Evolutionary conservation across 2,113 vertebrate genomes (phyloP).

Genomic region (rat (Rattus norvegicus)): GRCr8 NC_086019.1:209765001-209765500

Average conservation of each 20-base stretch:
- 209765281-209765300: background rate
- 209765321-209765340: background rate
- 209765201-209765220: background rate
- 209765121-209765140: background rate
- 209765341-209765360: too few relatives aligned
- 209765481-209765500: accelerated
- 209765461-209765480: accelerated
- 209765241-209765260: background rate
- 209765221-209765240: background rate
- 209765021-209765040: background rate
- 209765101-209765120: background rate
- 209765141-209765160: background rate
- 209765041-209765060: background rate
- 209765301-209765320: too few relatives aligned
- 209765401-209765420: accelerated
- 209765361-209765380: accelerated
- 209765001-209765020: background rate
- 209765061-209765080: accelerated
- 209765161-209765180: accelerated
- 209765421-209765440: too few relatives aligned
- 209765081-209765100: accelerated
- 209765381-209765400: accelerated
- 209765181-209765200: background rate
- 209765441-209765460: too few relatives aligned
- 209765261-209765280: background rate